Evolutionary conservation across 2,797 vertebrate genomes (phyloP).

Genomic region (Trichosurus vulpecula): DNA sequence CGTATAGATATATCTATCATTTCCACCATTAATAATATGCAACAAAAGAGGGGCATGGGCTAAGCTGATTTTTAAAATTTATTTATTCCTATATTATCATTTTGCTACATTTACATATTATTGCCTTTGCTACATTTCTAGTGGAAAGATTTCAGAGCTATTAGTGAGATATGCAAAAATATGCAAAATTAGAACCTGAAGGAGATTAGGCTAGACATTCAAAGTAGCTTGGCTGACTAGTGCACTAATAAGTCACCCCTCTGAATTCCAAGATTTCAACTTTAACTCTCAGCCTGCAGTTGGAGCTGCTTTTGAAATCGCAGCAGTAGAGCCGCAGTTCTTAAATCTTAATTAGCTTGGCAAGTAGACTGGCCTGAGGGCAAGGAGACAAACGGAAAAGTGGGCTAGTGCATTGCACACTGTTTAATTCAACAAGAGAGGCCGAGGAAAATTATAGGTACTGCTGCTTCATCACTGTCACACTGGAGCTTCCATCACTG

Average conservation of each 20-base stretch:
- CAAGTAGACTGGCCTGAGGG: conserved; percentile 55
- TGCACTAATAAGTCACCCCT: conserved; percentile 76
- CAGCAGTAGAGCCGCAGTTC: conserved; percentile 62
- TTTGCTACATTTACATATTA: too few species aligned
- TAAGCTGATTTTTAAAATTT: background rate
- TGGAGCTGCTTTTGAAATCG: conserved; percentile 72
- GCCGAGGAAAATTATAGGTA: conserved; percentile 47
- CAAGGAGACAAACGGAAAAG: conserved; percentile 60
- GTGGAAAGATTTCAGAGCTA: conserved; percentile 71
- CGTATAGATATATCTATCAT: conserved; percentile 53
- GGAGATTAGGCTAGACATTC: conserved; percentile 79
- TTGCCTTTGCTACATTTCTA: conserved; percentile 65
- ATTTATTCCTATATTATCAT: conserved; percentile 36
- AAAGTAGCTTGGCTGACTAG: conserved; percentile 76
- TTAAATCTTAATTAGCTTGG: conserved; percentile 81
- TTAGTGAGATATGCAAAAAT: conserved; percentile 81
- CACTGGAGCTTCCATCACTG: conserved; percentile 19
- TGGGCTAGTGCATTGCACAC: conserved; percentile 47
- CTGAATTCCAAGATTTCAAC: conserved; percentile 75
- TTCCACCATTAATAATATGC: conserved; percentile 63
- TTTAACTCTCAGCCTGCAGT: conserved; percentile 74
- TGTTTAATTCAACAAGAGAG: conserved; percentile 58
- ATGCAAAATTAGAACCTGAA: conserved; percentile 81
- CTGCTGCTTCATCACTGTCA: conserved; percentile 43
- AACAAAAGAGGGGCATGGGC: conserved; percentile 57